phyloP scores from a whole-genome alignment of 2,888 invertebrate species.

The Cepaea hortensis region DNA sequence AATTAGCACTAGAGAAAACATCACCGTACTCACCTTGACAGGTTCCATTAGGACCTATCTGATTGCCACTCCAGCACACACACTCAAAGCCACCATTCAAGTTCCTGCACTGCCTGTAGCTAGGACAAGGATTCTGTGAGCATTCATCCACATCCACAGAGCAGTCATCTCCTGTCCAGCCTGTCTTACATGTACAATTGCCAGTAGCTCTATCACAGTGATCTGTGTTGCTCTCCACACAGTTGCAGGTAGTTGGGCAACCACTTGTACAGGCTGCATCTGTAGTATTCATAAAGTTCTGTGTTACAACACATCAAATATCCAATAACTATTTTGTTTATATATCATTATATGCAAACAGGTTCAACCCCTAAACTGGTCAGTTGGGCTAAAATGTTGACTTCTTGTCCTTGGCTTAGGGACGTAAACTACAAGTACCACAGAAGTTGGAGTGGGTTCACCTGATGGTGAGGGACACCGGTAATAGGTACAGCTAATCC shows the following conservation, averaged over 20 bases:
- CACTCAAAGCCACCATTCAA: not conserved
- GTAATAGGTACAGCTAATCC: too few species aligned
- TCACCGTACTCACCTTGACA: not conserved
- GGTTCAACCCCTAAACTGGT: too few species aligned
- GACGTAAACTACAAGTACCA: too few species aligned
- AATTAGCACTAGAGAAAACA: not conserved
- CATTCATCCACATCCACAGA: conserved; percentile 28
- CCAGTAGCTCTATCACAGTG: not conserved
- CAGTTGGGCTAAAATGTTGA: too few species aligned
- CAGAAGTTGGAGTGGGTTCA: too few species aligned
- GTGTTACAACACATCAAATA: too few species aligned
- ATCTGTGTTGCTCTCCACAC: not conserved
- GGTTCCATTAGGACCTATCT: not conserved
- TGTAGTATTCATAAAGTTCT: too few species aligned
- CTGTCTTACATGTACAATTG: not conserved
- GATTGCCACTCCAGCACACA: not conserved
- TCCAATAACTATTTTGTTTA: too few species aligned
- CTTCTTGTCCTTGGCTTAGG: too few species aligned
- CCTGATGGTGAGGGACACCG: too few species aligned
- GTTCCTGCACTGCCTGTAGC: not conserved
- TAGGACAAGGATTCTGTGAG: not conserved
- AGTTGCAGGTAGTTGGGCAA: not conserved
- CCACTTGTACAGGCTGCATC: not conserved
- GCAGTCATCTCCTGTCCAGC: conserved; percentile 14
- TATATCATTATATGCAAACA: too few species aligned